Conservation (phyloP, 2,797 vertebrate genomes). For the Adelosebastes latens region DNA sequence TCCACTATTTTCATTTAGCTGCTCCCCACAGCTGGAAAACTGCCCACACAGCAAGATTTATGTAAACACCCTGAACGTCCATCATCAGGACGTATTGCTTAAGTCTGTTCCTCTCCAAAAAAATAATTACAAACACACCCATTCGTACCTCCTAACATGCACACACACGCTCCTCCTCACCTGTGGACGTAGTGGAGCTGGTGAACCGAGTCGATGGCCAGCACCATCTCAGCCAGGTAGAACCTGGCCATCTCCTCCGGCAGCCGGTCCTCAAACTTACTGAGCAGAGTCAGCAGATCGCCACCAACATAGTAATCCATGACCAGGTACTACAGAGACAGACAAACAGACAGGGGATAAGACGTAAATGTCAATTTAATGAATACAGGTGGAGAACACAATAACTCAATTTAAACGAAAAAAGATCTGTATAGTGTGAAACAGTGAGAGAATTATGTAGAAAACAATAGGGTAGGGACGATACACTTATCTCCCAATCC, state of each 20-base stretch:
- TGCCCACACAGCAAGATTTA: conserved; percentile 35
- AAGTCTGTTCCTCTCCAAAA: not conserved
- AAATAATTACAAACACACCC: conserved; percentile 6
- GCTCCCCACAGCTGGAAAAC: conserved; percentile 26
- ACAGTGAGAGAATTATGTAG: not conserved
- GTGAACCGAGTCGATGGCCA: conserved; percentile 98
- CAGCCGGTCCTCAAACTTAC: conserved; percentile 97
- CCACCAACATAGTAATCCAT: conserved; percentile 99
- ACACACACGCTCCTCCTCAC: conserved; percentile 71
- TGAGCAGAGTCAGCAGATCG: conserved; percentile 96
- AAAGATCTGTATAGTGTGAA: not conserved
- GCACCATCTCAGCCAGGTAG: conserved; percentile 98
- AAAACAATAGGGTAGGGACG: not conserved
- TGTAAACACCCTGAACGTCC: conserved; percentile 31
- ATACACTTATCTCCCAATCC: too few species aligned
- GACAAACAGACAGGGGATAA: not conserved
- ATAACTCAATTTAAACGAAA: not conserved
- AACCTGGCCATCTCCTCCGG: conserved; percentile 99
- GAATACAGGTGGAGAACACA: not conserved
- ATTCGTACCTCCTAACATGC: not conserved
- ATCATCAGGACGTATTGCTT: conserved; percentile 28
- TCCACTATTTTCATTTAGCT: conserved; percentile 17
- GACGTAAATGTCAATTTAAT: not conserved
- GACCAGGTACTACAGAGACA: conserved; percentile 90
- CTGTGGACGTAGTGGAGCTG: conserved; percentile 99